Evolutionary conservation across 2,888 invertebrate species (phyloP).

Genomic region (Microdon myrmicae): DNA sequence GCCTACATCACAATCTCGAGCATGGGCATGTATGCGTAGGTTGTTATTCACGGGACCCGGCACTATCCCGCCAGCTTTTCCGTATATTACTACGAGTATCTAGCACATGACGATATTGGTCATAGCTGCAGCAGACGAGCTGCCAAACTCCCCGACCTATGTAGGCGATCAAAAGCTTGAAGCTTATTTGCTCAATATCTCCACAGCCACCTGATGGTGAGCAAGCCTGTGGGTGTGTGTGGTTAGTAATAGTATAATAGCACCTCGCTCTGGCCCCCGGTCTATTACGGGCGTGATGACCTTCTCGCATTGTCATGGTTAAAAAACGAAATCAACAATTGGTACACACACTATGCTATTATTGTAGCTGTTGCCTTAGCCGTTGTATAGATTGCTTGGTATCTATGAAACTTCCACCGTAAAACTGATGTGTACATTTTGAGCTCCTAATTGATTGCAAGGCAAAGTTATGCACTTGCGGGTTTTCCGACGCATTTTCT

Average conservation of each 20-base stretch:
- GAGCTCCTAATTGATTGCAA: slow-evolving; percentile 39
- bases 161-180: slow-evolving; percentile 22
- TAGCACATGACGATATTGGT: neutral
- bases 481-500: slow-evolving; percentile 35
- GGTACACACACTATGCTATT: slow-evolving; percentile 35
- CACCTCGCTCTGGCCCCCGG: slow-evolving; percentile 45
- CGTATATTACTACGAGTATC: slow-evolving; percentile 32
- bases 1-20: slow-evolving; percentile 25
- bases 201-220: neutral
- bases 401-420: too few species aligned
- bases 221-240: slow-evolving; percentile 23
- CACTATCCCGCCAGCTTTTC: slow-evolving; percentile 22
- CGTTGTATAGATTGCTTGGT: neutral
- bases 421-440: slow-evolving; percentile 25
- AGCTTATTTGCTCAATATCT: neutral
- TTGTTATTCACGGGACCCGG: slow-evolving; percentile 2
- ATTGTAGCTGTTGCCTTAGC: slow-evolving; percentile 14
- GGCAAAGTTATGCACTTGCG: slow-evolving; percentile 47
- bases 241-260: slow-evolving; percentile 28
- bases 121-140: slow-evolving; percentile 14
- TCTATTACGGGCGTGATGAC: slow-evolving; percentile 59
- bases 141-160: neutral
- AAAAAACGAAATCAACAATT: slow-evolving; percentile 58
- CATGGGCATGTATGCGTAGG: neutral
- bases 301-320: slow-evolving; percentile 67